Conservation (phyloP, 2,797 vertebrate genomes). For the Rhinichthys osculus region DNA sequence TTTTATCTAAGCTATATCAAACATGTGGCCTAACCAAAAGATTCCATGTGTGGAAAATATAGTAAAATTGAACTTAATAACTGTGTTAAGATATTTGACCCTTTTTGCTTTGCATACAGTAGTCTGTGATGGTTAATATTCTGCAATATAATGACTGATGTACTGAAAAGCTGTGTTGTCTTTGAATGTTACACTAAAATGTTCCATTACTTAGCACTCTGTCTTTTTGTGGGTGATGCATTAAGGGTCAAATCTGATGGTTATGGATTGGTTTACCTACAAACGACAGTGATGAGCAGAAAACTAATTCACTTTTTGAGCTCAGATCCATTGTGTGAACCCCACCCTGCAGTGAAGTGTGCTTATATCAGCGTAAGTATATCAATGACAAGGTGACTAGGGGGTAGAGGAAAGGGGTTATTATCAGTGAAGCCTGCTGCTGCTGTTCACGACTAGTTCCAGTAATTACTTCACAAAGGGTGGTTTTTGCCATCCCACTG, state of each 20-base stretch:
- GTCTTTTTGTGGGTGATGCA: conserved; percentile 2
- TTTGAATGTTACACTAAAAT: neutral
- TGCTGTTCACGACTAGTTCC: conserved; percentile 83
- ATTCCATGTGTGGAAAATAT: too few species aligned
- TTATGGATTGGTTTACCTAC: conserved; percentile 35
- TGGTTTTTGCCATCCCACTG: conserved; percentile 82
- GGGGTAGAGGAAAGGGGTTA: conserved; percentile 73
- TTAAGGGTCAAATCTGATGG: neutral
- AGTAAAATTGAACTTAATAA: too few species aligned
- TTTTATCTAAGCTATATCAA: too few species aligned
- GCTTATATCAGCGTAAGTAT: conserved; percentile 51
- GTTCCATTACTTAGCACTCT: neutral
- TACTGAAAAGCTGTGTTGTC: neutral
- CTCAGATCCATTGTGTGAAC: conserved; percentile 14
- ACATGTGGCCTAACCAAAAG: too few species aligned
- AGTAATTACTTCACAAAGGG: conserved; percentile 86
- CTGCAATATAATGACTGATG: neutral
- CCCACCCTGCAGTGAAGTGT: conserved; percentile 20
- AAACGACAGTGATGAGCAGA: neutral
- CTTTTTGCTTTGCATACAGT: neutral
- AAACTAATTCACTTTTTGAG: conserved; percentile 30
- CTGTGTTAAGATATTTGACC: too few species aligned
- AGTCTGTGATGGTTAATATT: neutral
- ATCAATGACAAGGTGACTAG: conserved; percentile 79
- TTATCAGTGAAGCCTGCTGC: conserved; percentile 79